phyloP scores from a whole-genome alignment of 2,113 vertebrate genomes.

The Strix uralensis region DNA sequence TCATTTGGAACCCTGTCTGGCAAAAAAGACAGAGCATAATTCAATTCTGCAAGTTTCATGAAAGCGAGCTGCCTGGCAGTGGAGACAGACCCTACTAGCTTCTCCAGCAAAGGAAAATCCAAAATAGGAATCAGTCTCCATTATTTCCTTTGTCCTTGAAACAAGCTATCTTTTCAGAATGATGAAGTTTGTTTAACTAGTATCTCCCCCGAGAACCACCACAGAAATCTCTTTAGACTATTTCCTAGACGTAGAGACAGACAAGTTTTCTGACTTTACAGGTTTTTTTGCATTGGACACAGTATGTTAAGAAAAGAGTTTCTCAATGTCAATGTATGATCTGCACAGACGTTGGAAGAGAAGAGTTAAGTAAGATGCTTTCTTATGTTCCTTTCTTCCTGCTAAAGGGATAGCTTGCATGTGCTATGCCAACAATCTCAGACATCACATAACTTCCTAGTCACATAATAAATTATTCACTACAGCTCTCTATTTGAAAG shows the following conservation, averaged over 20 bases:
- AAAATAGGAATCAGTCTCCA: background rate
- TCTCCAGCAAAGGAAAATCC: background rate
- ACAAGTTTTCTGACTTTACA: background rate
- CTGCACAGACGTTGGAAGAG: background rate
- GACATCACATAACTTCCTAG: background rate
- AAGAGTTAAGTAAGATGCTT: background rate
- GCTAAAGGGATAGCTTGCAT: background rate
- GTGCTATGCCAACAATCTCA: background rate
- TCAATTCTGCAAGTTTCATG: background rate
- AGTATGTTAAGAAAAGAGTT: background rate
- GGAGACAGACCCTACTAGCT: background rate
- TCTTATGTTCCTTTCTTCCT: background rate
- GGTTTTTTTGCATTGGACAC: background rate
- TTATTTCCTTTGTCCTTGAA: background rate
- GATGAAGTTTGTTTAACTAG: background rate
- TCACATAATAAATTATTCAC: background rate
- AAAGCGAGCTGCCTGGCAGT: background rate
- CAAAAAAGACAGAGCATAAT: background rate
- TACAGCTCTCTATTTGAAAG: background rate
- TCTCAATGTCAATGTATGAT: background rate
- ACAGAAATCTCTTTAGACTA: background rate
- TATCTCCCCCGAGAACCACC: background rate
- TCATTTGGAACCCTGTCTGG: background rate
- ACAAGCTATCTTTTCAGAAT: background rate
- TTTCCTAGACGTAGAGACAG: background rate